Percentiles rank a stretch among this genome's conserved stretches.
Conservation (phyloP, 2,113 vertebrate species). For the Poicephalus gulielmi region DNA sequence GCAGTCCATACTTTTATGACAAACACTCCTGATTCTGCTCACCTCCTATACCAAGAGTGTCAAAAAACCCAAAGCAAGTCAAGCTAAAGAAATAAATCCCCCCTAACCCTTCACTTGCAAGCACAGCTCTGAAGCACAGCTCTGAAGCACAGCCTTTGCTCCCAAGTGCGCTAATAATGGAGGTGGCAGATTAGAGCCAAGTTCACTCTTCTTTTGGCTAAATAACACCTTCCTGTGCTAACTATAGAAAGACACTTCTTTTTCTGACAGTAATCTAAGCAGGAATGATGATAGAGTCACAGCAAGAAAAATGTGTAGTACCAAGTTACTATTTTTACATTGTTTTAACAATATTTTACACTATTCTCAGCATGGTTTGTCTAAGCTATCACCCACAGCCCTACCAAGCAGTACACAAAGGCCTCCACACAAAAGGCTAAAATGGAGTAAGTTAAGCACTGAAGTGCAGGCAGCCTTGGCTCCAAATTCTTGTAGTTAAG, state of each 20-base stretch:
- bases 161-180: not conserved
- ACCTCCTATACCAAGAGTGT: not conserved
- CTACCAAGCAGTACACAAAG: not conserved
- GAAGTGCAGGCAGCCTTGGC: not conserved
- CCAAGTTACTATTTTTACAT: constrained; percentile 21
- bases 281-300: not conserved
- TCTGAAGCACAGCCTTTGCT: not conserved
- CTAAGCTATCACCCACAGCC: not conserved
- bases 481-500: not conserved
- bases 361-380: not conserved
- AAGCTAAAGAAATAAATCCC: not conserved
- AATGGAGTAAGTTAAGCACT: not conserved
- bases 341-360: constrained; percentile 11
- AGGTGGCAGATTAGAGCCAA: not conserved
- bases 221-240: not conserved
- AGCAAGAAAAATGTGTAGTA: constrained; percentile 12
- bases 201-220: not conserved
- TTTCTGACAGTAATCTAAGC: constrained; percentile 26
- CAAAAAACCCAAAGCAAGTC: not conserved
- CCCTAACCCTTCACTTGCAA: not conserved
- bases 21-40: not conserved
- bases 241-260: constrained; percentile 2
- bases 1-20: not conserved
- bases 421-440: not conserved
- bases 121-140: not conserved